A percentile compares a stretch with the other conserved stretches of the same genome.
phyloP scores from a whole-genome alignment of 2,797 vertebrate genomes.

The Sebastes flavidus region DNA sequence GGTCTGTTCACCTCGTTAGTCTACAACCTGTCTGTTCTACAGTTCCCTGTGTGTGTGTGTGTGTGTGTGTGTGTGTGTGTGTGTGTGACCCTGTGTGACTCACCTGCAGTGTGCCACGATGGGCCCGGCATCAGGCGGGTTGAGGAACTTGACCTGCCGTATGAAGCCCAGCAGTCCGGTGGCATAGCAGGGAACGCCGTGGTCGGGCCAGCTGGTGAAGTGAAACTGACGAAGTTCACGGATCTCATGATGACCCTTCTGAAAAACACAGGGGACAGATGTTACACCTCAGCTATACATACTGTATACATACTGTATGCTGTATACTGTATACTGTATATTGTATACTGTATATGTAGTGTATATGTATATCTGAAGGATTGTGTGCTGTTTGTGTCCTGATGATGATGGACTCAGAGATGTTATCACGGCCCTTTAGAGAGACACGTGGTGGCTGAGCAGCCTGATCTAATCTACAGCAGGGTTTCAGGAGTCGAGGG shows the following conservation, averaged over 20 bases:
- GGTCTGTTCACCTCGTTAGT: constrained; percentile 3
- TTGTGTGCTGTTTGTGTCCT: neutral
- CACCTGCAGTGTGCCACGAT: constrained; percentile 98
- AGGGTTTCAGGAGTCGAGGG: constrained; percentile 27
- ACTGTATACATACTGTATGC: too few species aligned
- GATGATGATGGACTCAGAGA: constrained; percentile 25
- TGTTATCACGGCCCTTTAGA: constrained; percentile 28
- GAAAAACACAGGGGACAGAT: constrained; percentile 52
- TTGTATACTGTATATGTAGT: too few species aligned
- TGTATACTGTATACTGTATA: too few species aligned
- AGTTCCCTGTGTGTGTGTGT: neutral
- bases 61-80: neutral
- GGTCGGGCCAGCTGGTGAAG: constrained; percentile 99
- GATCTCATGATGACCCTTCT: constrained; percentile 99
- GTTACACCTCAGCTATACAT: neutral
- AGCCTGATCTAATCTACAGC: constrained; percentile 42
- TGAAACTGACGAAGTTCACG: constrained; percentile 97
- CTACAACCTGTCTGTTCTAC: too few species aligned
- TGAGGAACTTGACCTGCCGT: constrained; percentile 97
- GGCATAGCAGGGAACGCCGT: constrained; percentile 96
- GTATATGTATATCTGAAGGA: too few species aligned
- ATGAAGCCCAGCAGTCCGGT: constrained; percentile 96
- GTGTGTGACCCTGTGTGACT: constrained; percentile 40
- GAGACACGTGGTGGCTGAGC: constrained; percentile 47
- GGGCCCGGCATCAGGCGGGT: constrained; percentile 92